Percentiles rank a stretch among this genome's conserved stretches.
Conservation (phyloP, 2,888 invertebrate genomes). For the Drosophila hamatofila region DNA sequence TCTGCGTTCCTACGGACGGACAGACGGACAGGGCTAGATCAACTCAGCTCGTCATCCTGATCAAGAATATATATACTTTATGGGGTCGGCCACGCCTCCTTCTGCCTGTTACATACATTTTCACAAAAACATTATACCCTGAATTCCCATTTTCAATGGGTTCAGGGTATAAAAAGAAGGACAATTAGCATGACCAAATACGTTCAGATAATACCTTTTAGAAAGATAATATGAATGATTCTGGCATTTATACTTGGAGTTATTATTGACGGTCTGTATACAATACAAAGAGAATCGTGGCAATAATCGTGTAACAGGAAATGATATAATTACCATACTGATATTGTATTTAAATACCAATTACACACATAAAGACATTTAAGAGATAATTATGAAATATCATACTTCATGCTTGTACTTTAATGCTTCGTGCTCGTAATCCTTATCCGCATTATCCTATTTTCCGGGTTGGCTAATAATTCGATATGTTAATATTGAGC, state of each 20-base stretch:
- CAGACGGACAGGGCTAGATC: too few species aligned
- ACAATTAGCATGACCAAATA: too few species aligned
- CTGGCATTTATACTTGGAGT: neutral
- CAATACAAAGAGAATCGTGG: conserved; percentile 25
- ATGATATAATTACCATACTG: conserved; percentile 72
- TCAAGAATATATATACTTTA: too few species aligned
- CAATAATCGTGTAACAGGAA: conserved; percentile 76
- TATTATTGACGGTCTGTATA: neutral
- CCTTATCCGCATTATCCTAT: conserved; percentile 81
- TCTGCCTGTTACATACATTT: too few species aligned
- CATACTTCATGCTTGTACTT: conserved; percentile 59
- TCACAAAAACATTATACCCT: too few species aligned
- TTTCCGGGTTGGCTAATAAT: conserved; percentile 82
- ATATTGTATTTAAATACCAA: conserved; percentile 74
- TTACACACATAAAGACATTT: conserved; percentile 79
- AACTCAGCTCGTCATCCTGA: too few species aligned
- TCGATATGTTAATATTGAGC: conserved; percentile 80
- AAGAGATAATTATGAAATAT: conserved; percentile 78
- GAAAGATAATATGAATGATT: neutral
- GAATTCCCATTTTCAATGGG: too few species aligned
- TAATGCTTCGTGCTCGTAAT: conserved; percentile 46
- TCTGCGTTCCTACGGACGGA: too few species aligned
- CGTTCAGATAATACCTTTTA: neutral
- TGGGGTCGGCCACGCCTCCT: too few species aligned
- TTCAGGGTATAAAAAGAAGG: too few species aligned